These are phyloP conservation scores for Hemiprocne comata DNA, from an alignment of 2,113 vertebrate species.

Conservation along the genomic window DNA sequence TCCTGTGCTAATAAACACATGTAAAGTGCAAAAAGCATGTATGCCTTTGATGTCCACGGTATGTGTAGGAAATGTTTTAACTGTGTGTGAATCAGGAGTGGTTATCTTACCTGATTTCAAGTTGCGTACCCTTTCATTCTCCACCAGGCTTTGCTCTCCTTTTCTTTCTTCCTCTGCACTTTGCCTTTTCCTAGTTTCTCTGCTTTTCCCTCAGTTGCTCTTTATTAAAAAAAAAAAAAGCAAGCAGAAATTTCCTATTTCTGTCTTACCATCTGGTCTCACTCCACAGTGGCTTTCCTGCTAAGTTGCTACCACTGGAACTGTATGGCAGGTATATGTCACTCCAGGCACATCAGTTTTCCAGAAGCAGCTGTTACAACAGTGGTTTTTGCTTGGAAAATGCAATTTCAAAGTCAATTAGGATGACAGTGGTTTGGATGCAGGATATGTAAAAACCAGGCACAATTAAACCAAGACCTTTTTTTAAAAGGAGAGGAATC, in stretches of 20 bases:
- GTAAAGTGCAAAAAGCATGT: constrained; percentile 2
- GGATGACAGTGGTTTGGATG: background rate
- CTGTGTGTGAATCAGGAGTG: background rate
- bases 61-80: constrained; percentile 6
- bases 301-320: background rate
- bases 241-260: constrained; percentile 16
- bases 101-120: background rate
- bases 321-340: background rate
- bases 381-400: background rate
- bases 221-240: background rate
- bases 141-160: background rate
- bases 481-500: background rate
- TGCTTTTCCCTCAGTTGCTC: background rate
- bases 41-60: background rate
- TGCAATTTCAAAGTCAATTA: background rate
- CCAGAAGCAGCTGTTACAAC: constrained; percentile 13
- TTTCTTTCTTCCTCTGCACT: background rate
- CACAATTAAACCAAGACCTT: background rate
- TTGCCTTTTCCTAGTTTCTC: background rate
- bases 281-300: background rate
- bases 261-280: constrained; percentile 41
- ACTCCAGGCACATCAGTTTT: constrained; percentile 1
- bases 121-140: background rate
- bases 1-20: background rate
- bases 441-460: background rate